Base-by-base conservation (phyloP, 2,888 invertebrate species). In the Antheraea assamensis region DNA sequence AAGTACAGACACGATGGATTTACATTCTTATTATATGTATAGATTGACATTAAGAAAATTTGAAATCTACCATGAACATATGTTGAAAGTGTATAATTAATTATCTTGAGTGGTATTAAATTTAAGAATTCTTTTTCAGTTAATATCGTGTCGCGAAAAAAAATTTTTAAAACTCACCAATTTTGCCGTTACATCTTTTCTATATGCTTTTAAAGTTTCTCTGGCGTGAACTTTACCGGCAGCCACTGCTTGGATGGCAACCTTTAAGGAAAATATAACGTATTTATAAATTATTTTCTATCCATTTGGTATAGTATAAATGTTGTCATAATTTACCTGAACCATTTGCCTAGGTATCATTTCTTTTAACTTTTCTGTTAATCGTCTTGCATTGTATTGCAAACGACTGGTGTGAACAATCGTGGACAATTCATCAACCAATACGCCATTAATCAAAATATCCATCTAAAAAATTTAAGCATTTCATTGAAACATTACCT, bases 181-280 rank as follows among this genome's bases (percentile, higher is more conserved):
- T 96, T 99, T 99, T 1, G 98, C 97, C 1, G 98, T 97, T 0
- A 99, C 99, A 93, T 99, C 98, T 92, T 99, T 99, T 80, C 98
- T 96, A 80, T 96, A 97, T 0, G 99, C 96, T 87, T 97, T 98
- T 55, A 99, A 93, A 73, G 97, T 98, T 92, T 98, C 98, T 80
- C 99, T 95, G 0, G 98, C 97, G 19, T 98, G 87, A 1, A 99
- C 95, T 93, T 97, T 98, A 24, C 96, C 96, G 19, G 96, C 96
- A 0, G 97, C 96, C 31, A 96, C 95, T 0, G 98, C 98, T 95
- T 99, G 99, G 76, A 99, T 96, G 2, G 97, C 96, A 77, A 99
- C 96, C 93, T 97, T 78, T 72, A 80, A 74, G 58, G n/a, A n/a
- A 7, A 35, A n/a, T 71, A 30, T 1, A 42, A 13, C 13, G 42